Evolutionary conservation across 2,888 invertebrate species (phyloP).

Genomic region (Sinelater perroti): DNA sequence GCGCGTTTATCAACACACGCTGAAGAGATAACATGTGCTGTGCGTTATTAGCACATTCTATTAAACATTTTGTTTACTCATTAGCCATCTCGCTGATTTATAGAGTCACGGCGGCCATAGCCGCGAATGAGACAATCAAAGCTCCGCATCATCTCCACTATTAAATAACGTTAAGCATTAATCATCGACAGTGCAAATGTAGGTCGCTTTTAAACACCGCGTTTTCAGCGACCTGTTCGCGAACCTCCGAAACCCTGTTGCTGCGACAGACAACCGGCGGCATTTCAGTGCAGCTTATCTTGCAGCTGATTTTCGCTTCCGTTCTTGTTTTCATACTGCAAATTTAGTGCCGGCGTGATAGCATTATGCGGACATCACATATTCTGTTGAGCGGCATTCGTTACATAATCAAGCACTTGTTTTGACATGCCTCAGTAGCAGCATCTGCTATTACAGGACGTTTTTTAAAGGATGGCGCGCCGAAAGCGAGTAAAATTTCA

Average conservation of each 20-base stretch:
- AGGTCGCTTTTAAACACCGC: not conserved
- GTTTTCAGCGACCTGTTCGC: no score
- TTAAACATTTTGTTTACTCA: constrained; percentile 6
- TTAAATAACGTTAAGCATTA: constrained; percentile 5
- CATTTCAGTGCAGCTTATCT: no score
- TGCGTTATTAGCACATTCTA: not conserved
- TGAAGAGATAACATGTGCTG: no score
- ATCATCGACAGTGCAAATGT: not conserved
- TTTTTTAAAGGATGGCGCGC: not conserved
- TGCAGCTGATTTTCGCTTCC: not conserved
- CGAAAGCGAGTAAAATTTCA: constrained; percentile 6
- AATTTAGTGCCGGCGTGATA: not conserved
- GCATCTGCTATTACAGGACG: not conserved
- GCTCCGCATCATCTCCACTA: constrained; percentile 5
- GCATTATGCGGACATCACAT: not conserved
- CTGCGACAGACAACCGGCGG: no score
- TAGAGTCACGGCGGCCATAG: not conserved
- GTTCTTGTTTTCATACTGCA: not conserved
- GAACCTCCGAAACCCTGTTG: no score
- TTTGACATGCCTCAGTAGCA: no score
- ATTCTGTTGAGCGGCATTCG: not conserved
- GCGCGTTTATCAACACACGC: no score
- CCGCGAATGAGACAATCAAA: constrained; percentile 9
- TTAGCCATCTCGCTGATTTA: constrained; percentile 5
- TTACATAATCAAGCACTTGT: not conserved